Base-by-base conservation (phyloP, 2,797 vertebrate species). In the Iguana delicatissima region DNA sequence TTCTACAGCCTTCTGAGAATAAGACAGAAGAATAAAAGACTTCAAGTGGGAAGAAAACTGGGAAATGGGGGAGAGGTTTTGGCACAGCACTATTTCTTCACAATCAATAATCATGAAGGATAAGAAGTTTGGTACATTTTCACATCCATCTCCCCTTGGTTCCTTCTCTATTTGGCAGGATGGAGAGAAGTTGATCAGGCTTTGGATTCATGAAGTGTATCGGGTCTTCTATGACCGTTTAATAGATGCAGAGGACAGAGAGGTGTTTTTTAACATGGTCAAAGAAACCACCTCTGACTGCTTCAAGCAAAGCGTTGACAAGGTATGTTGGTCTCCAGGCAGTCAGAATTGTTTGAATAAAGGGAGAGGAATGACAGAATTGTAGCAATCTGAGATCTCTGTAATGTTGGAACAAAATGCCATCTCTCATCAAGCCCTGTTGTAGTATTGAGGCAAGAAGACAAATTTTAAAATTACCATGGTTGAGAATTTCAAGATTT, bases 121-220 rank as follows among this genome's bases (percentile, higher is more conserved):
- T 22, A 74, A 77, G 74, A 26, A 22, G 24, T 77, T 26, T 79
- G 42, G 46, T 79, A 1, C 26, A 0, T 50, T 93, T 84, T 59
- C n/a, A 0, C 0, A 24, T 93, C 81, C 62, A n/a, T 0, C 0
- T 83, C 81, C 74, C 91, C 87, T 76, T 38, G 0, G 3, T 80
- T 85, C 84, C 13, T 91, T 24, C 93, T 92, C 95, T 55, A 1
- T 2, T 95, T 96, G 95, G 91, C 96, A 99, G 99, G 98, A 98
- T 74, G 97, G 96, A 93, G 98, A 98, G 94, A 99, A 99, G 95
- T 93, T 99, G 88, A 98, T 99, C 91, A 98, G 99, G 73, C 97
- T 99, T 92, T 99, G 99, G 99, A 97, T 99, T 95, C 99, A 99
- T 93, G 99, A 99, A 93, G 95, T 99, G 84, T 99, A 99, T 92